A percentile compares a stretch with the other conserved stretches of the same genome.
phyloP scores from a whole-genome alignment of 1,140 invertebrate species.

The Mesaphorura yosii region DNA sequence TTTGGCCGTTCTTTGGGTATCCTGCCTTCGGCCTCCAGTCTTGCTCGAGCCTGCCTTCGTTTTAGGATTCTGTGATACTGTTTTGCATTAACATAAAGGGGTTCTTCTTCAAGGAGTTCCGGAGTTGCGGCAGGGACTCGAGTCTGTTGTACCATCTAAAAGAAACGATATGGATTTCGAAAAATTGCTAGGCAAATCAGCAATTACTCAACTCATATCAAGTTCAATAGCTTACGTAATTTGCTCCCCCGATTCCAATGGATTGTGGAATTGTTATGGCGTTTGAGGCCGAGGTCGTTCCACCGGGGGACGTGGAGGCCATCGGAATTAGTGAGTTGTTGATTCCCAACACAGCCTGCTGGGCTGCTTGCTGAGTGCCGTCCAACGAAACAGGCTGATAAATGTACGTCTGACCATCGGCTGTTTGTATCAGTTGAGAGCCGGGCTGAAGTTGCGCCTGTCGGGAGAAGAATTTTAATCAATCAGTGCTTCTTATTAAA shows the following conservation, averaged over 20 bases:
- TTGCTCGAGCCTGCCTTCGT: conserved; percentile 74
- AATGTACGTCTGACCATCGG: conserved; percentile 85
- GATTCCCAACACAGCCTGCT: conserved; percentile 16
- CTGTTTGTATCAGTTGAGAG: conserved; percentile 74
- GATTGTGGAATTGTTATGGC: conserved; percentile 36
- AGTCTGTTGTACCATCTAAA: conserved; percentile 46
- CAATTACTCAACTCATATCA: no score
- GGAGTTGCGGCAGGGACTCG: conserved; percentile 51
- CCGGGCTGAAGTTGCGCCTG: conserved; percentile 35
- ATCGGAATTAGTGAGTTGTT: conserved; percentile 28
- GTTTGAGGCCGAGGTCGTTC: conserved; percentile 30
- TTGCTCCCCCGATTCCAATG: conserved; percentile 46
- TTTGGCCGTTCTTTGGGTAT: conserved; percentile 96
- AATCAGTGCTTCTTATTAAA: neutral
- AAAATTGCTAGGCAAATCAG: no score
- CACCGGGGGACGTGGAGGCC: conserved; percentile 31
- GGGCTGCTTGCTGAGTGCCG: conserved; percentile 34
- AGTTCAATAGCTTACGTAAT: conserved; percentile 43
- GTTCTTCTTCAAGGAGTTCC: conserved; percentile 78
- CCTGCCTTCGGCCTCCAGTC: conserved; percentile 80
- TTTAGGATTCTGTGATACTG: conserved; percentile 90
- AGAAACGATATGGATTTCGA: no score
- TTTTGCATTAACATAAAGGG: conserved; percentile 96
- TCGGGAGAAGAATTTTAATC: conserved; percentile 1
- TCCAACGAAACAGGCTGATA: conserved; percentile 64